Base-by-base conservation (phyloP, 2,797 vertebrate genomes). In the Thunnus albacares region DNA sequence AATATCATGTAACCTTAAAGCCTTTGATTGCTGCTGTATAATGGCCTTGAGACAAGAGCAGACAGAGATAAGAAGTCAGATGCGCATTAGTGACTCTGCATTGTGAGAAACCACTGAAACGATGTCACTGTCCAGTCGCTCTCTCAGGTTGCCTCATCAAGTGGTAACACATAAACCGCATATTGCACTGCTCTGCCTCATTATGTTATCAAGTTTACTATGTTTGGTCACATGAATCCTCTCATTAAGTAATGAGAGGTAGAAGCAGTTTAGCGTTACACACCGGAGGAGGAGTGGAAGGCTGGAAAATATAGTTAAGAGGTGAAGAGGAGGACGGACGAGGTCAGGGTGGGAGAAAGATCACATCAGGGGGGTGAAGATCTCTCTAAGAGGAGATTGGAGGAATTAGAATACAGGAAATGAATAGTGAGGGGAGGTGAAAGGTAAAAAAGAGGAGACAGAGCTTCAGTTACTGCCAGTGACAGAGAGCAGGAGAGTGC, bases 191-290 rank as follows among this genome's bases (percentile, higher is more conserved):
- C 88, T 58, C 57, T 11, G 71, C 56, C 68, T 90, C 85, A 92
- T 93, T 90, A 90, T 89, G 90, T 87, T 84, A 91, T 93, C 92
- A 80, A 66, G 87, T 93, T 81, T 65, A 85, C 79, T 13, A 73
- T 60, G 79, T 89, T 87, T 83, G 80, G 83, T 82, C 83, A 87
- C 79, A 75, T 0, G 3, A 70, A 88, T 87, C 81, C 81, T 69
- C 85, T 92, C 86, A 84, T 92, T 88, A 89, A 69, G 76, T 91
- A 90, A 91, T 92, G 90, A 88, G 87, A 72, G 56, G 71, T 26
- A 63, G 77, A 70, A 1, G 17, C 1, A 85, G 90, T 71, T 88
- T 89, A 88, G 65, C 45, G 5, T 92, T 91, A 87, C 89, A 79
- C 35, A 3, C 8, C 15, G 69, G n/a, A 67, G 56, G 59, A 71